Conservation (phyloP, 53 echinoderm and acorn worm species). For the Astropecten irregularis region DNA sequence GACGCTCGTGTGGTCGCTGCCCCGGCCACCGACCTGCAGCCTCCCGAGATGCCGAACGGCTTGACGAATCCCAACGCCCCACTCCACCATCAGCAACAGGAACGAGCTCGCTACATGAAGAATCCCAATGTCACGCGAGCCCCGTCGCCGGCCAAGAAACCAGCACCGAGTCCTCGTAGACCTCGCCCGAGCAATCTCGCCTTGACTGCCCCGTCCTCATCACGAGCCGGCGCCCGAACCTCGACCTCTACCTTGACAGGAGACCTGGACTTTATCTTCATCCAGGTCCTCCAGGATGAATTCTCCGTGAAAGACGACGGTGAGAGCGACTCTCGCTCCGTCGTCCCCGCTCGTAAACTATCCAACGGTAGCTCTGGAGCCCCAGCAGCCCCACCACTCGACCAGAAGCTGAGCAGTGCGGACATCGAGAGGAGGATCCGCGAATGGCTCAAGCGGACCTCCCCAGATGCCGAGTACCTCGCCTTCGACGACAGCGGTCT, state of each 20-base stretch:
- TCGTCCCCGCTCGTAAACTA: not conserved
- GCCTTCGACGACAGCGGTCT: constrained; percentile 31
- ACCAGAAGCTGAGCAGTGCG: constrained; percentile 82
- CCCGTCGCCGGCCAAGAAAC: not conserved
- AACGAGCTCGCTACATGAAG: constrained; percentile 59
- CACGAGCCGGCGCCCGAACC: not conserved
- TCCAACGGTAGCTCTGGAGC: not conserved
- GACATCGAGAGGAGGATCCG: constrained; percentile 93
- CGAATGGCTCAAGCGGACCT: constrained; percentile 73
- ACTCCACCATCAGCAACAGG: constrained; percentile 46
- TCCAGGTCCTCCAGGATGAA: constrained; percentile 91
- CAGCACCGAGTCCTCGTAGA: not conserved
- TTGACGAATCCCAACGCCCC: constrained; percentile 36
- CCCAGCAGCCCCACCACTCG: constrained; percentile 56
- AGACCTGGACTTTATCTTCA: constrained; percentile 69
- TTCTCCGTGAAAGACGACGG: constrained; percentile 64
- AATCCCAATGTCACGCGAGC: constrained; percentile 9
- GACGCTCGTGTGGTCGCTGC: no score
- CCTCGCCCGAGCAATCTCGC: constrained; percentile 7
- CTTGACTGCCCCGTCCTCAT: not conserved
- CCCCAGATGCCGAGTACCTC: constrained; percentile 35
- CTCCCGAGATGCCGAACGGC: not conserved
- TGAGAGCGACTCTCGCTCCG: not conserved
- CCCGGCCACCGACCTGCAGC: not conserved
- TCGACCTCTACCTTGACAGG: constrained; percentile 21